phyloP scores from a whole-genome alignment of 2,888 invertebrate species.

The Ectemnius lituratus region DNA sequence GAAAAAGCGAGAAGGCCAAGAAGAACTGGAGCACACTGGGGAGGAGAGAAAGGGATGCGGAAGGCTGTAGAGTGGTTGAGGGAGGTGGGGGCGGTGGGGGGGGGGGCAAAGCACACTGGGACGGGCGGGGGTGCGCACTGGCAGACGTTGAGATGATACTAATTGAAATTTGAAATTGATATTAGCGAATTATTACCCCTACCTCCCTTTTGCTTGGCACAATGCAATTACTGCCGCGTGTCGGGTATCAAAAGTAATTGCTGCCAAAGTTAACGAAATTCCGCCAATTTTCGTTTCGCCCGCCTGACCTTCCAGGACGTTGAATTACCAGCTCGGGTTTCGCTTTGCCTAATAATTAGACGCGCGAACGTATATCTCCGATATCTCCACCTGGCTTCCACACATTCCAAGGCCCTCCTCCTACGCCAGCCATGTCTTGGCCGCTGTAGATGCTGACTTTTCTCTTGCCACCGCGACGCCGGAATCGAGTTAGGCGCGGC shows the following conservation, averaged over 20 bases:
- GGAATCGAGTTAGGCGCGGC: background rate
- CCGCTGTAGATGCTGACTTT: background rate
- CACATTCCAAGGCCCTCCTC: no score
- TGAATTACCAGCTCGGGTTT: slow-evolving; percentile 47
- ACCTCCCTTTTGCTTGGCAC: slow-evolving; percentile 59
- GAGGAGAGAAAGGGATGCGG: slow-evolving; percentile 23
- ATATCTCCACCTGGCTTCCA: no score
- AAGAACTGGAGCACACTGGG: slow-evolving; percentile 41
- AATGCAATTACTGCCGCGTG: slow-evolving; percentile 75
- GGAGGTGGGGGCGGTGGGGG: background rate
- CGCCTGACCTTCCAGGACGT: slow-evolving; percentile 59
- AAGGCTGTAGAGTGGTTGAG: no score
- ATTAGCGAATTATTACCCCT: slow-evolving; percentile 78
- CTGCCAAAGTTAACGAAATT: slow-evolving; percentile 76
- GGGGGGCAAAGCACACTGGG: slow-evolving; percentile 49
- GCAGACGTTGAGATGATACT: slow-evolving; percentile 76
- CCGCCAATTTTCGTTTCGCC: slow-evolving; percentile 63
- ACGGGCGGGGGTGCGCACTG: slow-evolving; percentile 37
- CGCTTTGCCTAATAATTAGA: slow-evolving; percentile 20
- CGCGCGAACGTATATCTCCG: no score
- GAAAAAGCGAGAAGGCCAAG: slow-evolving; percentile 52
- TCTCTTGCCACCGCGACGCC: background rate
- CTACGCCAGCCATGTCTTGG: no score
- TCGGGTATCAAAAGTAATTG: slow-evolving; percentile 77
- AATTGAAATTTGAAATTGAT: slow-evolving; percentile 79